phyloP scores from a whole-genome alignment of 2,797 vertebrate species.

The Schizopygopsis pylzovi region DNA sequence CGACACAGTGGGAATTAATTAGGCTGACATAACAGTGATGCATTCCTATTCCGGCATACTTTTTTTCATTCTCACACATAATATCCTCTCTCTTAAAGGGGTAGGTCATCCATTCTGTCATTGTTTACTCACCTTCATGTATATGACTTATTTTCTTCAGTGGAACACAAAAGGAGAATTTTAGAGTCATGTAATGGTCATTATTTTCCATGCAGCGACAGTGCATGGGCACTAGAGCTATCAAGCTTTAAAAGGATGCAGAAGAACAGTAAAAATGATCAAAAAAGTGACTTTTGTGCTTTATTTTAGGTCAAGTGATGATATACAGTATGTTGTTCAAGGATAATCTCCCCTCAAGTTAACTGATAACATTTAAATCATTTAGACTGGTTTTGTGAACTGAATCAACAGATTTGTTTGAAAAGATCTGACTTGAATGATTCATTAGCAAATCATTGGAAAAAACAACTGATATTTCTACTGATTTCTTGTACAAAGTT shows the following conservation, averaged over 20 bases:
- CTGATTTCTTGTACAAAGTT: not conserved
- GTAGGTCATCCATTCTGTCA: not conserved
- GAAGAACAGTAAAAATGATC: not conserved
- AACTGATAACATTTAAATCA: not conserved
- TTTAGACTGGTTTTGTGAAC: not conserved
- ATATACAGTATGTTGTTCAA: not conserved
- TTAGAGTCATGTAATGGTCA: not conserved
- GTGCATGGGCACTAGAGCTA: not conserved
- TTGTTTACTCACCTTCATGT: not conserved
- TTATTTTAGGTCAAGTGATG: not conserved
- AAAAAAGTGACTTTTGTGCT: not conserved
- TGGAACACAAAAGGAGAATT: not conserved
- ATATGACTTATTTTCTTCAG: not conserved
- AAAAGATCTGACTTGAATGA: not conserved
- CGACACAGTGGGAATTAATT: slow-evolving; percentile 50
- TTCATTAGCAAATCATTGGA: not conserved
- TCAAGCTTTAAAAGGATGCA: not conserved
- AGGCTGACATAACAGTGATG: slow-evolving; percentile 42
- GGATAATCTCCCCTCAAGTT: not conserved
- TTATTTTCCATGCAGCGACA: not conserved
- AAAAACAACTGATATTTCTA: not conserved
- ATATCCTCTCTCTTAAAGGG: not conserved
- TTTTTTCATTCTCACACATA: not conserved
- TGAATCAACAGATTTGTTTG: not conserved
- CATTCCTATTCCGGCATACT: slow-evolving; percentile 44